Evolutionary conservation across 2,113 vertebrate species (phyloP), one percentile per base, ranked within the genome.

Genomic region (Bettongia penicillata): DNA sequence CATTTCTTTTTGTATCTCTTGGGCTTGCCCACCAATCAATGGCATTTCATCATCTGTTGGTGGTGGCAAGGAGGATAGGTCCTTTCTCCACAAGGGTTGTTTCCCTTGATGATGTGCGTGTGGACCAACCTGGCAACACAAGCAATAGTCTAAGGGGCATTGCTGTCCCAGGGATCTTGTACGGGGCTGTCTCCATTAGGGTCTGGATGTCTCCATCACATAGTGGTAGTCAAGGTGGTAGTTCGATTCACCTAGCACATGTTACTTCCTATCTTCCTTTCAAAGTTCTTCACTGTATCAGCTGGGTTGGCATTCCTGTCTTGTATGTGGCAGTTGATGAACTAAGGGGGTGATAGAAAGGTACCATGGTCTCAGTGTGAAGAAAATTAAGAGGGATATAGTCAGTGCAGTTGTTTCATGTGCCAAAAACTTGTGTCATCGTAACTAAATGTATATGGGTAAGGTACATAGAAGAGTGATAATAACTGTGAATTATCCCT

Each of bases 311-410:
- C 97, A 97, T 97, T 96, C 95, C 96, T 96, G 96, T 92, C 97
- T 97, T 94, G 92, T 98, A 92, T 92, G 93, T 97, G 93, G 96
- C 98, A 97, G 97, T 97, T 97, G 97, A 90, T 97, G 97, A 92
- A 3, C 95, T 96, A 95, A 94, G 93, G 94, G 93, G 91, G 97
- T 98, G 96, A 98, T 96, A 94, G 97, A 97, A 97, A 97, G 95
- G 93, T 25, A 91, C 93, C 90, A 92, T 37, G 49, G 93, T 94
- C 95, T 8, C 90, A 92, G 92, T 7, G 95, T 97, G 97, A 96
- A 55, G 93, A 89, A 84, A 96, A 91, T 91, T 96, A 91, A 96
- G 97, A 48, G 8, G 92, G 43, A 93, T 26, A 94, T 90, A n/a
- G 2, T 94, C 91, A 53, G 93, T 95, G 53, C n/a, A 90, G 96